Percentiles rank a stretch among this genome's conserved stretches.
Conservation (phyloP, 2,113 vertebrate genomes). For the Chelonoidis abingdonii region DNA sequence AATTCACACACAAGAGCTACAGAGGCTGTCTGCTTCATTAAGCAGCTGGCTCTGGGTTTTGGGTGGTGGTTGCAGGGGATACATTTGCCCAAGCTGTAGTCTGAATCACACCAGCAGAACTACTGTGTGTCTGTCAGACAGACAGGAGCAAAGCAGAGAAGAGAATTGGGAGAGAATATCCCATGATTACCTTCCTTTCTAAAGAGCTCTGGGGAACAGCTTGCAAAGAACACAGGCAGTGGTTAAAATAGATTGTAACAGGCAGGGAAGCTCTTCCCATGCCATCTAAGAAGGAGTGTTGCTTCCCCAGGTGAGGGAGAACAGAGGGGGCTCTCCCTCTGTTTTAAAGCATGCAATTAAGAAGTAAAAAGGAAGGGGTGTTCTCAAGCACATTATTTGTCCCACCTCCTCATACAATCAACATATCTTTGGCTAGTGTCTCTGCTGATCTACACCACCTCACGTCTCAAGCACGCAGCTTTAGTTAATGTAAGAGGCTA, state of each 20-base stretch:
- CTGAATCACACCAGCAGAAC: background rate
- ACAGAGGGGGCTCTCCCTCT: background rate
- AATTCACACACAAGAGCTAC: background rate
- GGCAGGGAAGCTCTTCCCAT: background rate
- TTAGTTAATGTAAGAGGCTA: background rate
- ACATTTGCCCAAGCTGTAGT: background rate
- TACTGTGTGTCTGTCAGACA: background rate
- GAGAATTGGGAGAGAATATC: background rate
- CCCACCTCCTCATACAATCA: background rate
- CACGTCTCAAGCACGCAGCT: background rate
- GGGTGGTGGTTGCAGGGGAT: background rate
- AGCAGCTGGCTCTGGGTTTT: background rate
- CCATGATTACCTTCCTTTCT: background rate
- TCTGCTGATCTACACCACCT: slow-evolving; percentile 8
- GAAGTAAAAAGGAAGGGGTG: background rate
- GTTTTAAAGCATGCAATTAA: background rate
- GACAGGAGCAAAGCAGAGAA: background rate
- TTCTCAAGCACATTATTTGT: background rate
- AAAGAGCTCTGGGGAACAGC: background rate
- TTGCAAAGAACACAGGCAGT: background rate
- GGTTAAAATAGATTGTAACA: background rate
- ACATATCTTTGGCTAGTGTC: background rate
- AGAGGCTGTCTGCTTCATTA: background rate
- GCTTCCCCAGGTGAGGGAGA: background rate
- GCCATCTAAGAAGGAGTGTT: background rate